Base-by-base conservation (phyloP, 2,888 invertebrate species). In the Aphidoletes aphidimyza region DNA sequence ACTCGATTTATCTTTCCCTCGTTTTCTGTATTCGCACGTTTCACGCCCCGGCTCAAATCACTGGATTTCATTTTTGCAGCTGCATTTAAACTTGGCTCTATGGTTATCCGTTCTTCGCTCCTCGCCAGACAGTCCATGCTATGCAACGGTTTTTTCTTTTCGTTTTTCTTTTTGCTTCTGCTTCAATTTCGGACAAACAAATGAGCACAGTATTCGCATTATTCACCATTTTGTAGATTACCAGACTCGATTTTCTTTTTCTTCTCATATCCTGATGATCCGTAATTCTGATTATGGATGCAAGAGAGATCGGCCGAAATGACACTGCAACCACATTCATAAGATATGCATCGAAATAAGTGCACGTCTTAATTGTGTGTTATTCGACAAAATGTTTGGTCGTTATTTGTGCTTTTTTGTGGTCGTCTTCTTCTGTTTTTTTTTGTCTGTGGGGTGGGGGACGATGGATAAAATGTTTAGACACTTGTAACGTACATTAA, bases 1-100 rank as follows among this genome's bases (percentile, higher is more conserved):
- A 69, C 69, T 69, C 69, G 69, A 69, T 69, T 69, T 69, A 69
- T 69, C 26, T 69, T 3, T 69, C 69, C 69, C 69, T 69, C 30
- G 6, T 69, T 3, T 14, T 54, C 54, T 42, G 8, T 42, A 6
- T 42, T 6, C 14, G 14, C 42, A 9, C 14, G 42, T 42, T 14
- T 14, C 42, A 42, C 42, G 42, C 54, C 5, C 54, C 22, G 22
- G 9, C 54, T 54, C 54, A 11, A 8, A 9, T 9, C 6, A 17
- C 2, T 47, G 2, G 47, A 8, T 47, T 47, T 47, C 17, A 9
- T 42, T 6, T 42, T 42, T 11, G 6, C 47, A 11, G 47, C 47
- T 11, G 2, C 11, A 47, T 47, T 47, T 47, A n/a, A n/a, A n/a
- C 11, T 11, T 39, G 6, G 5, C 39, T 39, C 39, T 39, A 5